Evolutionary conservation across 2,797 vertebrate species (phyloP).

Genomic region (Alauda arvensis): DNA sequence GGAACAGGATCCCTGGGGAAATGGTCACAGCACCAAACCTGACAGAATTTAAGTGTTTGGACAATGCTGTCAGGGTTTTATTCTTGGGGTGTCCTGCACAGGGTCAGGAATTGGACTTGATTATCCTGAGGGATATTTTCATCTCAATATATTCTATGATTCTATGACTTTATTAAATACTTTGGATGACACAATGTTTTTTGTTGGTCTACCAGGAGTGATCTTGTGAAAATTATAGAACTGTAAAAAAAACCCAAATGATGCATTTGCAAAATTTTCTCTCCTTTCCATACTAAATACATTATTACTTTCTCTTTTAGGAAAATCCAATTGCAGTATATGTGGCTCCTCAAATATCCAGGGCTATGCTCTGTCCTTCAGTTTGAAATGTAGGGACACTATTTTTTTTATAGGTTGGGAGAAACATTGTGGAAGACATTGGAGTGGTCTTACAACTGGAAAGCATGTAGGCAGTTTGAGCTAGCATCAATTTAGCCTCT

Average conservation of each 20-base stretch:
- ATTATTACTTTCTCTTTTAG: not conserved
- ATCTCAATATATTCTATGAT: not conserved
- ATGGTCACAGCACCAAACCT: not conserved
- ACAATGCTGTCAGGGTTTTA: not conserved
- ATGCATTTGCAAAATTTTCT: not conserved
- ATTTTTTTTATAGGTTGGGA: not conserved
- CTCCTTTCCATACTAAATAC: not conserved
- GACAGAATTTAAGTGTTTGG: not conserved
- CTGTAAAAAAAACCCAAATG: accelerated
- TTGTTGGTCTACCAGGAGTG: not conserved
- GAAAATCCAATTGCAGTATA: not conserved
- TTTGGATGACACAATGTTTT: not conserved
- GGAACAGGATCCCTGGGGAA: not conserved
- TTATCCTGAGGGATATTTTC: not conserved
- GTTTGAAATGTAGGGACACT: not conserved
- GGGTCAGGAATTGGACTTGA: not conserved
- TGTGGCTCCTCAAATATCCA: not conserved
- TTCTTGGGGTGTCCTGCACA: not conserved
- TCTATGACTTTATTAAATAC: not conserved
- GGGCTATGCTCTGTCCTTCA: not conserved
- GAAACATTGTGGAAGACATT: not conserved
- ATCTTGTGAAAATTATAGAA: not conserved
- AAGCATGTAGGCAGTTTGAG: not conserved
- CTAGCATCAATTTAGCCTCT: not conserved
- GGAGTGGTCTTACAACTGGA: not conserved